Percentiles rank a stretch among this genome's conserved stretches.
These are phyloP conservation scores for Helogale parvula DNA, from an alignment of 2,113 vertebrate species.

Conservation along the genomic window DNA sequence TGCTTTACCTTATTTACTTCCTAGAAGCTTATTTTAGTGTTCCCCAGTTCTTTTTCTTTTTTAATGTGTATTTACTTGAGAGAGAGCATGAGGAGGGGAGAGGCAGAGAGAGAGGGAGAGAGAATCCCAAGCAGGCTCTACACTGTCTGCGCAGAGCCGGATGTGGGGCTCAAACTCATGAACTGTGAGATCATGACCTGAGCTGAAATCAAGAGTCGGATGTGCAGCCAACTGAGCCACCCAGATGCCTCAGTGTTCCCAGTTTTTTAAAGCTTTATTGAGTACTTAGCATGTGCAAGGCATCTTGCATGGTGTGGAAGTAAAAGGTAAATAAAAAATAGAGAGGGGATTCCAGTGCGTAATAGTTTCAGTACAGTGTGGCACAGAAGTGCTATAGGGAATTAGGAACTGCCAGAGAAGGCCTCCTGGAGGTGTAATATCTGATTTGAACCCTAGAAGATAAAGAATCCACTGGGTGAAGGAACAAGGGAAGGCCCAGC, in stretches of 20 bases:
- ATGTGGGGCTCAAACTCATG: too few relatives aligned
- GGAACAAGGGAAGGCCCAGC: neutral
- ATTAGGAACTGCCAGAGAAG: neutral
- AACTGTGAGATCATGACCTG: too few relatives aligned
- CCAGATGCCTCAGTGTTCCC: too few relatives aligned
- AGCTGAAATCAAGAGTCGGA: too few relatives aligned
- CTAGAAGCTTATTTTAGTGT: neutral
- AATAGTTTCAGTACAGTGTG: neutral
- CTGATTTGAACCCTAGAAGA: neutral
- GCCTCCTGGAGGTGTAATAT: neutral
- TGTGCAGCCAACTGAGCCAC: too few relatives aligned
- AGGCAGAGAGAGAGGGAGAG: too few relatives aligned
- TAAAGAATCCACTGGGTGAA: neutral
- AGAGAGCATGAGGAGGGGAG: too few relatives aligned
- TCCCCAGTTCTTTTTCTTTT: neutral
- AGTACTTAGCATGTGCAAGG: neutral
- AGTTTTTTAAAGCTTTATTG: neutral
- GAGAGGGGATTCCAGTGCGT: neutral
- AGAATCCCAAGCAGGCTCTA: too few relatives aligned
- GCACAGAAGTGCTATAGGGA: neutral
- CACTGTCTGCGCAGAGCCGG: too few relatives aligned
- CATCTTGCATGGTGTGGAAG: neutral
- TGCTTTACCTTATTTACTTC: neutral
- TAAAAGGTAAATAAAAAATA: slow-evolving; percentile 11
- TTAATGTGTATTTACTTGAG: neutral